Conservation (phyloP, 1,140 invertebrate species). For the Venturia canescens region DNA sequence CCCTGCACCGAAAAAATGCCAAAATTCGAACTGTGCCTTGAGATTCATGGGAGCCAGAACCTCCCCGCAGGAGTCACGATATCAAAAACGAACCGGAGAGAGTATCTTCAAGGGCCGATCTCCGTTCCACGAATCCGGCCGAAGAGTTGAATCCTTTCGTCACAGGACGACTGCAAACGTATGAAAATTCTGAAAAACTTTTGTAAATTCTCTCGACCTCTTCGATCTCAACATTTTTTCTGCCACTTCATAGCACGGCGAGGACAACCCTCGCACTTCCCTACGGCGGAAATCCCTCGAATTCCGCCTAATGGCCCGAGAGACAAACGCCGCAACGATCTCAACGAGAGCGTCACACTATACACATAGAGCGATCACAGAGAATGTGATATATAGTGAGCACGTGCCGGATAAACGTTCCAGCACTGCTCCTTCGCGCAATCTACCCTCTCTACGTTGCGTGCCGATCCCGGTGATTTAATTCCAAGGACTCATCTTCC, state of each 20-base stretch:
- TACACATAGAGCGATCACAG: constrained; percentile 42
- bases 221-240: neutral
- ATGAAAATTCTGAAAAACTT: neutral
- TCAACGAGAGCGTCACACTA: constrained; percentile 34
- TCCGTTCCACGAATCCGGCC: too few species aligned
- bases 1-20: too few species aligned
- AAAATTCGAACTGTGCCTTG: too few species aligned
- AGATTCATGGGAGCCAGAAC: too few species aligned
- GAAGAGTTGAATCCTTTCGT: too few species aligned
- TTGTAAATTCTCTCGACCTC: neutral
- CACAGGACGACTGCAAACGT: too few species aligned
- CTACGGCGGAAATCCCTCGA: constrained; percentile 52
- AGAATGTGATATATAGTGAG: constrained; percentile 12
- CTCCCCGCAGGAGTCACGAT: too few species aligned
- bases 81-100: too few species aligned
- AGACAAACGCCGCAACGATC: constrained; percentile 67
- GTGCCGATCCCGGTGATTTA: constrained; percentile 65
- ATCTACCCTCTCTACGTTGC: constrained; percentile 42
- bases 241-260: neutral
- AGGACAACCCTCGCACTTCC: neutral
- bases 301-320: constrained; percentile 67
- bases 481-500: constrained; percentile 68
- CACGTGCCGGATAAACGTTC: constrained; percentile 2
- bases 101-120: too few species aligned
- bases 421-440: neutral